Conservation (phyloP, 1,140 invertebrate species). For the Hyposmocoma kahamanoa region DNA sequence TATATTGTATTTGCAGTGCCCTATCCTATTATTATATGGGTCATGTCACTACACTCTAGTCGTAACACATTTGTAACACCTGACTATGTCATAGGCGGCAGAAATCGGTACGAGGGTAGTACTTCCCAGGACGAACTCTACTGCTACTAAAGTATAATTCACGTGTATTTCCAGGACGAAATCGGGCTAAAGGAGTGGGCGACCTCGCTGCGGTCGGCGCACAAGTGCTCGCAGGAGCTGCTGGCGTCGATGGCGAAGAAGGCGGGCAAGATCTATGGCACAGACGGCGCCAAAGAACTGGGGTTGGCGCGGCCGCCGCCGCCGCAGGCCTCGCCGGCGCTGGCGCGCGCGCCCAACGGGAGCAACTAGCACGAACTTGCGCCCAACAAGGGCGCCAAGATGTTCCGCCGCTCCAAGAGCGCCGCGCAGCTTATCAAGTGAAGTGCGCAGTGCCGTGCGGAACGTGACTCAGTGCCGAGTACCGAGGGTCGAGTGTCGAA, state of each 20-base stretch:
- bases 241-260: conserved; percentile 96
- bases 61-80: no score
- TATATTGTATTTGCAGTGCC: no score
- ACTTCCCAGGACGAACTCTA: no score
- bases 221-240: conserved; percentile 94
- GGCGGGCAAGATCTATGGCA: conserved; percentile 97
- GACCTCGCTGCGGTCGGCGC: conserved; percentile 89
- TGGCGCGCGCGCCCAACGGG: conserved; percentile 49
- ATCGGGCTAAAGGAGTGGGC: conserved; percentile 97
- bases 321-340: conserved; percentile 36
- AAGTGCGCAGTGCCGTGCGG: no score
- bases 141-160: no score
- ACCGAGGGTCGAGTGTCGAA: no score
- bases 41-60: no score
- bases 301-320: conserved; percentile 27
- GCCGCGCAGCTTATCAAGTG: conserved; percentile 72
- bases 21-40: no score
- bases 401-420: conserved; percentile 73
- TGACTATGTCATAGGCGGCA: no score
- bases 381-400: conserved; percentile 67
- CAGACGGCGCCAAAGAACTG: conserved; percentile 69
- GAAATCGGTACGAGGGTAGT: no score
- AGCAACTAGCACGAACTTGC: conserved; percentile 73
- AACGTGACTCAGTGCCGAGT: no score
- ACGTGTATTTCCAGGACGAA: conserved; percentile 87